Conservation (phyloP, 2,113 vertebrate genomes). For the Callipepla californica region DNA sequence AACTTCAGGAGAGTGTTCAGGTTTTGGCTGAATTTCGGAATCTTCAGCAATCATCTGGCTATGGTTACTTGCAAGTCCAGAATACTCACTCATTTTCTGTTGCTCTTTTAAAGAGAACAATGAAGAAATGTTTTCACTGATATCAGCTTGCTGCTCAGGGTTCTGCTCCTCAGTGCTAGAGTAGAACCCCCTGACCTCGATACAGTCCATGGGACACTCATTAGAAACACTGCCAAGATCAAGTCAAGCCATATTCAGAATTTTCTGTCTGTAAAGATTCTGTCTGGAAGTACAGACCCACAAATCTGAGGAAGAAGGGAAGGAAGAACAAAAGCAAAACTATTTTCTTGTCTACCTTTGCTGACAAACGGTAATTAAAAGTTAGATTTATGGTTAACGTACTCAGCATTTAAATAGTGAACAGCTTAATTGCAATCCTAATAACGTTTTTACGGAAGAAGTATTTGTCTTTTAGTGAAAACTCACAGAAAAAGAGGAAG, state of each 20-base stretch:
- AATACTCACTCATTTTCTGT: slow-evolving; percentile 80
- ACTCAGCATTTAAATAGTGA: neutral
- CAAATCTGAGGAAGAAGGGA: slow-evolving; percentile 39
- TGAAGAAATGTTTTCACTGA: slow-evolving; percentile 35
- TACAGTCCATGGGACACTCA: slow-evolving; percentile 66
- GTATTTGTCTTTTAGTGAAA: neutral
- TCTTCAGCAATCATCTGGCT: slow-evolving; percentile 78
- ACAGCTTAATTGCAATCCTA: neutral
- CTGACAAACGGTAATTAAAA: neutral
- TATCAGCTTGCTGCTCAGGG: slow-evolving; percentile 18
- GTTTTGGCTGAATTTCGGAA: slow-evolving; percentile 75
- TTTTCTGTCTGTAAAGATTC: neutral
- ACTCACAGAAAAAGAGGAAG: neutral
- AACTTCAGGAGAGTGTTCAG: slow-evolving; percentile 61
- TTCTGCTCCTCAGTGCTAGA: slow-evolving; percentile 73
- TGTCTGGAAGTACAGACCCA: slow-evolving; percentile 20
- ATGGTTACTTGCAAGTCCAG: slow-evolving; percentile 64
- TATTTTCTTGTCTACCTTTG: neutral
- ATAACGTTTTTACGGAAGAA: neutral
- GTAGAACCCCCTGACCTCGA: slow-evolving; percentile 65
- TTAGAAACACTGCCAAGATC: slow-evolving; percentile 47
- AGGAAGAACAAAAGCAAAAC: neutral
- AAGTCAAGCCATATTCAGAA: slow-evolving; percentile 53
- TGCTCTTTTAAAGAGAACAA: slow-evolving; percentile 62
- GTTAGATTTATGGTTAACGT: neutral